Percentiles rank a stretch among this genome's conserved stretches.
phyloP scores from a whole-genome alignment of 2,888 invertebrate genomes.

The Rhogogaster chlorosoma region DNA sequence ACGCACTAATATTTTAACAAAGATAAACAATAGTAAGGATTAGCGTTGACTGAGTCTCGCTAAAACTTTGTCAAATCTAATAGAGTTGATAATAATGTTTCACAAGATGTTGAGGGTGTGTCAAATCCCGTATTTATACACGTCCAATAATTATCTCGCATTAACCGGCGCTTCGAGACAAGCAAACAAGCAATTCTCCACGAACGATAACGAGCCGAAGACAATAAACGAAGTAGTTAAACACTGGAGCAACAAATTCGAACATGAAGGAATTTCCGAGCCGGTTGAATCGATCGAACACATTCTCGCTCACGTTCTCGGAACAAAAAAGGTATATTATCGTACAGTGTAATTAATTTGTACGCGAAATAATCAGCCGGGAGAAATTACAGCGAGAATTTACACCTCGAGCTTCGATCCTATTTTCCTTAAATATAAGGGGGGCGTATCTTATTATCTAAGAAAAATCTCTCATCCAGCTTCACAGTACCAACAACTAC shows the following conservation, averaged over 20 bases:
- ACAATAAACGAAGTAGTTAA: conserved; percentile 69
- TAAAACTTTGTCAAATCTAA: not conserved
- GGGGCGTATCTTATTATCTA: conserved; percentile 13
- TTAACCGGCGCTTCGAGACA: not conserved
- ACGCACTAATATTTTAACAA: not conserved
- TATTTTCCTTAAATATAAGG: not conserved
- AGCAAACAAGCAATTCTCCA: not conserved
- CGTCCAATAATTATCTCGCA: not conserved
- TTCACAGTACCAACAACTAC: conserved; percentile 29
- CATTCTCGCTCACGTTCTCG: conserved; percentile 80
- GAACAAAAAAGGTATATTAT: conserved; percentile 79
- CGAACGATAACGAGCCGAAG: not conserved
- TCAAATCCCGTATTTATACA: not conserved
- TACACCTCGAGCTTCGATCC: not conserved
- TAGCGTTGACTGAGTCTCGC: not conserved
- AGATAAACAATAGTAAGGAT: not conserved
- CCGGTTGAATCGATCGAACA: conserved; percentile 80
- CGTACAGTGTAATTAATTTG: not conserved
- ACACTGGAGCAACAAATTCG: conserved; percentile 78
- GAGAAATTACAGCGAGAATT: not conserved
- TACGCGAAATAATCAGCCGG: not conserved
- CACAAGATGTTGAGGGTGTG: not conserved
- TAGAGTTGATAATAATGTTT: not conserved
- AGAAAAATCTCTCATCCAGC: conserved; percentile 38
- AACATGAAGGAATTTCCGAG: conserved; percentile 79